Evolutionary conservation across 2,113 vertebrate genomes (phyloP).

Genomic region (Ibidorhyncha struthersii): DNA sequence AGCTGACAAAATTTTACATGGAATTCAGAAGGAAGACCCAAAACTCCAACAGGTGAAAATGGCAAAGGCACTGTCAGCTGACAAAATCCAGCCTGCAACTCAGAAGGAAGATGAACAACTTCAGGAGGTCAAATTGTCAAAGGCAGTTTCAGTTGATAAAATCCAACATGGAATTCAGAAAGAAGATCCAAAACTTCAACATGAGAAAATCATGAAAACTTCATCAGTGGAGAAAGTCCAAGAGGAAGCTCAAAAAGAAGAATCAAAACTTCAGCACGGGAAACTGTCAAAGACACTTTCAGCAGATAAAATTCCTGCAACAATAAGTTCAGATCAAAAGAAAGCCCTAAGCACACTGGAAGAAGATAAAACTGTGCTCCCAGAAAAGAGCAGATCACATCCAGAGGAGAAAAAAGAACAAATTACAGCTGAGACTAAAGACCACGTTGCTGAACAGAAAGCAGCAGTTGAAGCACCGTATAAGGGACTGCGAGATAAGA

Average conservation of each 20-base stretch:
- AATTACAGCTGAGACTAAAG: constrained; percentile 4
- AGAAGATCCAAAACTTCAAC: constrained; percentile 32
- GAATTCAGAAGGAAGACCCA: constrained; percentile 44
- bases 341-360: neutral
- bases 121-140: constrained; percentile 22
- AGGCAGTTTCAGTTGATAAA: constrained; percentile 51
- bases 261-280: constrained; percentile 16
- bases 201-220: constrained; percentile 8
- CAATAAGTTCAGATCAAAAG: constrained; percentile 28
- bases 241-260: constrained; percentile 22
- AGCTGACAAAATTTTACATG: constrained; percentile 55
- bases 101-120: neutral
- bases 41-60: constrained; percentile 58
- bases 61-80: constrained; percentile 54
- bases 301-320: constrained; percentile 35
- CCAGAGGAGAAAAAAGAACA: constrained; percentile 35
- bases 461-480: neutral
- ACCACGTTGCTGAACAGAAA: neutral
- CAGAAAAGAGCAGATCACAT: constrained; percentile 1
- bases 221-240: constrained; percentile 41
- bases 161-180: constrained; percentile 37
- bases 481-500: neutral
- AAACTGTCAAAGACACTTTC: constrained; percentile 45
- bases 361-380: constrained; percentile 13
- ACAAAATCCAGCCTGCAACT: constrained; percentile 45